These are phyloP conservation scores for Ia io DNA, from an alignment of 2,113 vertebrate genomes.

Conservation along the genomic window DNA sequence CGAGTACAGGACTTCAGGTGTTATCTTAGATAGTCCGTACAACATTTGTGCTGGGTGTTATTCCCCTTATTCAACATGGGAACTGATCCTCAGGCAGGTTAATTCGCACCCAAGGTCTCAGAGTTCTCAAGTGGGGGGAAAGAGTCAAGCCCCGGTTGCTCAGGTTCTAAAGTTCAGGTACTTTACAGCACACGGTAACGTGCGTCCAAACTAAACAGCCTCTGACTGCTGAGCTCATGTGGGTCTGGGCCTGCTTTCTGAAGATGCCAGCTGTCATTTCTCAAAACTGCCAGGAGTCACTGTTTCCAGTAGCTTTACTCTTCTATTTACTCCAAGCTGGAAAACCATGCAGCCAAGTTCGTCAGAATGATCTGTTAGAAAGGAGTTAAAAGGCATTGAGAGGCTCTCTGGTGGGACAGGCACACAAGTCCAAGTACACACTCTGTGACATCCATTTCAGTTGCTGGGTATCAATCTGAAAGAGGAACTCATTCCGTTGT, in stretches of 20 bases:
- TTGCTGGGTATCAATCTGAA: neutral
- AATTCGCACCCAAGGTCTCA: neutral
- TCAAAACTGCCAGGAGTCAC: neutral
- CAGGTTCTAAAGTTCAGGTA: neutral
- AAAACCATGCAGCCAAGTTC: neutral
- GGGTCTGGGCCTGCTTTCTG: neutral
- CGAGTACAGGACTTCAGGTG: neutral
- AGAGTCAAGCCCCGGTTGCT: neutral
- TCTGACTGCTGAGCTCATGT: neutral
- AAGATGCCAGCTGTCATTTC: neutral
- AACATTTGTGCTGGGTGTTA: neutral
- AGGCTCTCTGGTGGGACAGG: neutral
- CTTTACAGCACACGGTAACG: neutral
- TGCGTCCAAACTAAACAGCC: neutral
- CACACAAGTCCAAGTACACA: neutral
- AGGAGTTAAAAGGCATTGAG: neutral
- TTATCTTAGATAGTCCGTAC: neutral
- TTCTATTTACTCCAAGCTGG: neutral
- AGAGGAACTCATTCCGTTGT: neutral
- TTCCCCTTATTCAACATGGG: neutral
- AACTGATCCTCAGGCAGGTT: neutral
- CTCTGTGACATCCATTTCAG: neutral
- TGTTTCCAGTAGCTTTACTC: neutral
- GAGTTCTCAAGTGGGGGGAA: neutral
- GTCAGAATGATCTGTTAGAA: neutral